Evolutionary conservation across 1,140 invertebrate species (phyloP), one percentile per base, ranked within the genome.

Genomic region (Spodoptera frugiperda): DNA sequence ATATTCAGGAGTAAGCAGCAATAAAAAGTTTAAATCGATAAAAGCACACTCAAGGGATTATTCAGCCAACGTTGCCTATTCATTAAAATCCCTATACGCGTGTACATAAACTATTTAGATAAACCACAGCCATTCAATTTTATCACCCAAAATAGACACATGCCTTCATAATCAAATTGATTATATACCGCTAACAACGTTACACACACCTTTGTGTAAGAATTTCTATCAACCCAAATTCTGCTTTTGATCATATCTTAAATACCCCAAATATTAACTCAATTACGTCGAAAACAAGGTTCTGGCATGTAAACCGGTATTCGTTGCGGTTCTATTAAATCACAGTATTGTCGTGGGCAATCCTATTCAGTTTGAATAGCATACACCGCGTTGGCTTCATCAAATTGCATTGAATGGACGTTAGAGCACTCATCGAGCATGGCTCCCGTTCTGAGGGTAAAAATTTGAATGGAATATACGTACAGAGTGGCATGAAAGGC

Each of bases 391-490:
- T 85, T 88, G 85, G 90, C 88, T 91, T 92, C 90, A 90, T 93
- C 89, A 92, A 93, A 93, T 93, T 93, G 91, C 90, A 92, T 84
- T 91, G 89, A 93, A 89, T 88, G 91, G 89, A 87, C 89, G 91
- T 87, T 91, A 91, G 91, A 93, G 88, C 85, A 91, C 90, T 91
- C 89, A 89, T 89, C 83, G 87, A 89, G 84, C 87, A 83, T 87
- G 79, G 84, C 84, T 82, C 78, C 79, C 79, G 82, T 83, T 82
- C 82, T 87, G 83, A 84, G 92, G 91, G 90, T 89, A 94, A 94
- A 94, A 94, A 94, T 94, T 93, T 94, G 90, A 94, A 94, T 94
- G 89, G 91, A 89, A 89, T 89, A 89, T 90, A 87, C 81, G 84
- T 86, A 84, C 77, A 83, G 88, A 84, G 85, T 82, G 82, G 81